phyloP scores from a whole-genome alignment of 2,888 invertebrate genomes.

The Philhelius pedissequus region DNA sequence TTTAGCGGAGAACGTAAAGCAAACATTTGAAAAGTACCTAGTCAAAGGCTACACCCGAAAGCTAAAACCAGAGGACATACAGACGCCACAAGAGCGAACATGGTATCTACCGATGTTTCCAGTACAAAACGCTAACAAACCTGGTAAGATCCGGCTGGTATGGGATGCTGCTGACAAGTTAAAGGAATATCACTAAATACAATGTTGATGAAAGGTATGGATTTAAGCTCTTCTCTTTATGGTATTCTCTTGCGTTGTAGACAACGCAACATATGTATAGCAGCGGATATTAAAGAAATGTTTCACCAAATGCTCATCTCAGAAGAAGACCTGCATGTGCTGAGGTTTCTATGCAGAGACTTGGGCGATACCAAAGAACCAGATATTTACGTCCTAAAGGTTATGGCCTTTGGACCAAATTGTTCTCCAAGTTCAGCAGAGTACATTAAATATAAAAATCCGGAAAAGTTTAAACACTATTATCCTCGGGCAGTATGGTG shows the following conservation, averaged over 20 bases:
- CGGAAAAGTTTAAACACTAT: not conserved
- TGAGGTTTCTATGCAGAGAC: not conserved
- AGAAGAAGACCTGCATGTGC: not conserved
- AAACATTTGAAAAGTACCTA: not conserved
- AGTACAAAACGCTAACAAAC: not conserved
- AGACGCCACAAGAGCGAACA: not conserved
- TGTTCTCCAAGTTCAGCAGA: not conserved
- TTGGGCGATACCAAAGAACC: not conserved
- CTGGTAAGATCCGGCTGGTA: not conserved
- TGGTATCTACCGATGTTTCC: not conserved
- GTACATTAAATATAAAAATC: not conserved
- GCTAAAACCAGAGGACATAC: not conserved
- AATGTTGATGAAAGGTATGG: not conserved
- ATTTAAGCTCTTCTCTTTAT: not conserved
- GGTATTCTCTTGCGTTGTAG: not conserved
- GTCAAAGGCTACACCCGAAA: not conserved
- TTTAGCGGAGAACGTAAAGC: not conserved
- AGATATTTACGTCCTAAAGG: not conserved
- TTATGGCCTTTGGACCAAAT: not conserved
- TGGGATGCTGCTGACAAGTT: not conserved
- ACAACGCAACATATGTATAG: not conserved
- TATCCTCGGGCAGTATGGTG: conserved; percentile 13
- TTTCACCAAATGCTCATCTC: not conserved
- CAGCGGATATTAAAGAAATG: not conserved
- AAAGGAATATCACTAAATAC: not conserved